phyloP scores from a whole-genome alignment of 92 coral and sea anemone species.

The Epizoanthus ramosus region DNA sequence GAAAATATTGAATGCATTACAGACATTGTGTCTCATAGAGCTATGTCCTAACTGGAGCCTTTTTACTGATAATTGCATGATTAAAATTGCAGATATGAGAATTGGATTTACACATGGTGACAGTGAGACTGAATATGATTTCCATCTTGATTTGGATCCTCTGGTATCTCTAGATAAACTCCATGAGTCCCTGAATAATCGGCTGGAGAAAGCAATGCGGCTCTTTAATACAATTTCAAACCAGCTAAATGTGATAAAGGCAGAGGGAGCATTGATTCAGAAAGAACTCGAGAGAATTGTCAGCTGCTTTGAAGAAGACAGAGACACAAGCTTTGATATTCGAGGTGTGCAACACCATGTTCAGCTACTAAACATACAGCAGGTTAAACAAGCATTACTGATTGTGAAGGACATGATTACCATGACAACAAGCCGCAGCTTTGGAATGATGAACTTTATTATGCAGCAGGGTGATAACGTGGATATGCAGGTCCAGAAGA shows the following conservation, averaged over 20 bases:
- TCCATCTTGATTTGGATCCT: slow-evolving; percentile 88
- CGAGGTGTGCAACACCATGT: slow-evolving; percentile 78
- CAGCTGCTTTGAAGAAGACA: slow-evolving; percentile 60
- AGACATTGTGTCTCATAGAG: neutral
- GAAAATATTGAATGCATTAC: neutral
- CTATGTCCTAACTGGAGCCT: neutral
- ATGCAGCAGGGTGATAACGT: slow-evolving; percentile 94
- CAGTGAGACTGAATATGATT: slow-evolving; percentile 81
- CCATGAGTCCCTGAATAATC: slow-evolving; percentile 67
- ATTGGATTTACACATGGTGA: slow-evolving; percentile 91
- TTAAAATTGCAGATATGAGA: slow-evolving; percentile 74
- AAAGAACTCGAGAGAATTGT: slow-evolving; percentile 76
- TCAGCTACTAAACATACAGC: slow-evolving; percentile 85
- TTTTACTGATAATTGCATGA: neutral
- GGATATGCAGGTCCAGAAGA: slow-evolving; percentile 82
- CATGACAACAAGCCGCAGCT: slow-evolving; percentile 65
- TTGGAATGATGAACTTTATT: slow-evolving; percentile 86
- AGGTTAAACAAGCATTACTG: slow-evolving; percentile 87
- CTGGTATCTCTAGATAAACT: slow-evolving; percentile 79
- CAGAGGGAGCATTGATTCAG: slow-evolving; percentile 72
- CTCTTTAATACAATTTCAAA: slow-evolving; percentile 75
- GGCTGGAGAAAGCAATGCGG: slow-evolving; percentile 74
- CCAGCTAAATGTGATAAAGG: slow-evolving; percentile 74
- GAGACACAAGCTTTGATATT: slow-evolving; percentile 65
- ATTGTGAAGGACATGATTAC: slow-evolving; percentile 84